Evolutionary conservation across 92 coral and sea anemone species (phyloP).

Genomic region (Porites rus): DNA sequence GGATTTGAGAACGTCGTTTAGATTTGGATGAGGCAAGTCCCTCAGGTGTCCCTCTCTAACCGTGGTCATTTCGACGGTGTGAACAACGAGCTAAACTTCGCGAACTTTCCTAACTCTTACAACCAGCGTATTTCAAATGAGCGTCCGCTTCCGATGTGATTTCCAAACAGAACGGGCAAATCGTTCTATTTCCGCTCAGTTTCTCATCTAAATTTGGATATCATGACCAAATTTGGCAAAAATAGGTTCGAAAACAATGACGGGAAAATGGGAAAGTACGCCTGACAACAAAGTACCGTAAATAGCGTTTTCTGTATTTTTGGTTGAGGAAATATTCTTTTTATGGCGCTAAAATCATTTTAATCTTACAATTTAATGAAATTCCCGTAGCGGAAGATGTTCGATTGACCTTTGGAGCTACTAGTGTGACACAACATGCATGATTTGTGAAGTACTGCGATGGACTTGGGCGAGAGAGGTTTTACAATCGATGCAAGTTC

Average conservation of each 20-base stretch:
- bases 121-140: neutral
- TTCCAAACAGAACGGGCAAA: too few relatives aligned
- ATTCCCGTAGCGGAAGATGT: too few relatives aligned
- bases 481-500: slow-evolving; percentile 26
- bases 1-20: slow-evolving; percentile 84
- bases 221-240: slow-evolving; percentile 50
- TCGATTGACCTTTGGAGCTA: too few relatives aligned
- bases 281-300: neutral
- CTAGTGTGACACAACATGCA: neutral
- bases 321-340: slow-evolving; percentile 11
- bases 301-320: neutral
- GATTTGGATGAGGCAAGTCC: slow-evolving; percentile 80
- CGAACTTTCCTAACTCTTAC: neutral
- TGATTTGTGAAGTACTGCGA: neutral
- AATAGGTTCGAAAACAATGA: neutral
- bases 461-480: slow-evolving; percentile 45
- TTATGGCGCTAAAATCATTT: neutral
- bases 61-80: slow-evolving; percentile 31
- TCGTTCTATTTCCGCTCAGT: slow-evolving; percentile 57
- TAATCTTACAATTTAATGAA: too few relatives aligned
- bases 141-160: slow-evolving; percentile 27
- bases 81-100: neutral
- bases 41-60: slow-evolving; percentile 64
- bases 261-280: neutral
- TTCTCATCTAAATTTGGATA: slow-evolving; percentile 38